Percentiles rank a stretch among this genome's conserved stretches.
These are phyloP conservation scores for Allobates femoralis DNA, from an alignment of 2,797 vertebrate species.

Conservation along the genomic window DNA sequence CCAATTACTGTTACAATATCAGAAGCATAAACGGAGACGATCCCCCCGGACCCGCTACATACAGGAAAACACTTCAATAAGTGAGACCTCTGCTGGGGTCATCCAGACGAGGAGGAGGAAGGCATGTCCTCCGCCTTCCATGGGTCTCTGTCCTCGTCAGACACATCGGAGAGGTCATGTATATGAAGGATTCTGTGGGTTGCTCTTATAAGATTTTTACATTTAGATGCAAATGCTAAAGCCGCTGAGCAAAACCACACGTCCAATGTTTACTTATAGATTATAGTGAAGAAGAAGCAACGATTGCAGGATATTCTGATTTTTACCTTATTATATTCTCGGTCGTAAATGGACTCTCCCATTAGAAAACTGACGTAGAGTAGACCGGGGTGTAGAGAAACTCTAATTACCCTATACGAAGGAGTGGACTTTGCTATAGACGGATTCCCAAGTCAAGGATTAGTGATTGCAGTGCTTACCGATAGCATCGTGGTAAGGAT, in stretches of 20 bases:
- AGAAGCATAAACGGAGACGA: slow-evolving; percentile 70
- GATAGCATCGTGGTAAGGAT: too few relatives aligned
- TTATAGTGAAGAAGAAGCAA: not conserved
- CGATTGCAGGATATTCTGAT: not conserved
- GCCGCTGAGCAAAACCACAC: not conserved
- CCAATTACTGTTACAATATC: slow-evolving; percentile 66
- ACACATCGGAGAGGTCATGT: slow-evolving; percentile 69
- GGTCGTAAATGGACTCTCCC: too few relatives aligned
- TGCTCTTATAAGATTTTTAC: slow-evolving; percentile 32
- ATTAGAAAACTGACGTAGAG: too few relatives aligned
- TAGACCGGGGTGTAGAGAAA: too few relatives aligned
- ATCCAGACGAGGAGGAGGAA: slow-evolving; percentile 70
- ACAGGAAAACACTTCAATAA: slow-evolving; percentile 74
- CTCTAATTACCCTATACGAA: too few relatives aligned
- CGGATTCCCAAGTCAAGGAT: too few relatives aligned
- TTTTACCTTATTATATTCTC: too few relatives aligned
- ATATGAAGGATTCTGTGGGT: slow-evolving; percentile 31
- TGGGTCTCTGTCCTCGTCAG: slow-evolving; percentile 70
- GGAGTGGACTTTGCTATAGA: too few relatives aligned
- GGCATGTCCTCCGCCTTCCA: slow-evolving; percentile 67
- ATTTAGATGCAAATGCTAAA: slow-evolving; percentile 8
- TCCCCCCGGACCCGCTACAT: slow-evolving; percentile 70
- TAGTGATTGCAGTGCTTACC: too few relatives aligned
- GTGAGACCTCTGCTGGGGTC: slow-evolving; percentile 73
- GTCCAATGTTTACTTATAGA: not conserved